Evolutionary conservation across 2,888 invertebrate genomes (phyloP).

Genomic region (Azorinus chamasolen): DNA sequence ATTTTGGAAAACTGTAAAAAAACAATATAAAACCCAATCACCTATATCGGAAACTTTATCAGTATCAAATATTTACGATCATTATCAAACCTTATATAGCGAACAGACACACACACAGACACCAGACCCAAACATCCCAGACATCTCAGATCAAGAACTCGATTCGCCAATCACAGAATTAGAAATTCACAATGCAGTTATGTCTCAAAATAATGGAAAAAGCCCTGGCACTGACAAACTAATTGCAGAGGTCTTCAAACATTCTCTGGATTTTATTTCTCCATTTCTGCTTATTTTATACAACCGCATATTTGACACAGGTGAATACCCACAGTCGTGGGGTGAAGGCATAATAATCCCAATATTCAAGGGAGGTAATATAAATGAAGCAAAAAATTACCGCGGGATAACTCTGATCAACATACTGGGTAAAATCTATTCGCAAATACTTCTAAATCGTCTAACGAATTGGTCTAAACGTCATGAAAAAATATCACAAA

Average conservation of each 20-base stretch:
- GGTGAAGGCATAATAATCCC: not conserved
- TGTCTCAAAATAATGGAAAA: conserved; percentile 10
- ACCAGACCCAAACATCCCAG: too few relatives aligned
- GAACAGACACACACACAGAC: too few relatives aligned
- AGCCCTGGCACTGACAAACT: too few relatives aligned
- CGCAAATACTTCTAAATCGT: conserved; percentile 1
- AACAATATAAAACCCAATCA: not conserved
- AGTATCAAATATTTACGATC: not conserved
- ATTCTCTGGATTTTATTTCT: not conserved
- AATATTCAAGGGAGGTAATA: conserved; percentile 9
- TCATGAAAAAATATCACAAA: not conserved
- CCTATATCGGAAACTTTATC: not conserved
- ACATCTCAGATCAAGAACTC: not conserved
- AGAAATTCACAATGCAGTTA: conserved; percentile 7
- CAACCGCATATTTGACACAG: not conserved
- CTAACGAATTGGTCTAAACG: not conserved
- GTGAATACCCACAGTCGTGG: not conserved
- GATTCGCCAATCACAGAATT: not conserved
- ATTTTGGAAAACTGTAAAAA: not conserved
- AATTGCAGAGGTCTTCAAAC: not conserved
- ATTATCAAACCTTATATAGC: too few relatives aligned
- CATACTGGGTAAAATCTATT: too few relatives aligned
- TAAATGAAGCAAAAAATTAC: not conserved
- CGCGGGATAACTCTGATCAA: not conserved
- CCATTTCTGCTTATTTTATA: not conserved